Percentiles rank a stretch among this genome's conserved stretches.
Evolutionary conservation across 1,140 invertebrate genomes (phyloP).

Genomic region (Helicorthomorpha holstii): DNA sequence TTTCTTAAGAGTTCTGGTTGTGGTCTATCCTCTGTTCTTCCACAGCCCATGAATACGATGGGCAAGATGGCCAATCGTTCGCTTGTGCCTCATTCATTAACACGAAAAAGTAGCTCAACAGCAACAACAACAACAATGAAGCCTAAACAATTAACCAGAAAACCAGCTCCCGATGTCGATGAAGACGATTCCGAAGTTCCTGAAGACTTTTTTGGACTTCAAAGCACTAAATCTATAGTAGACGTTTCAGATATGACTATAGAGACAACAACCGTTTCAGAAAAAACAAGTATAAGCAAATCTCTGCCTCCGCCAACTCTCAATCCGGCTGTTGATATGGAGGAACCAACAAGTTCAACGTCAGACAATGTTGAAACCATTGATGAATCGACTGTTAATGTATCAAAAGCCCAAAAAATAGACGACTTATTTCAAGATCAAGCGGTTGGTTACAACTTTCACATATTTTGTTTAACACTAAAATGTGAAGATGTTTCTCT

Average conservation of each 20-base stretch:
- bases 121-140: not conserved
- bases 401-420: not conserved
- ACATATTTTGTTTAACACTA: not conserved
- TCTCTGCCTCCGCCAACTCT: too few relatives aligned
- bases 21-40: not conserved
- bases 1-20: too few relatives aligned
- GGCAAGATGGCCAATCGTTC: not conserved
- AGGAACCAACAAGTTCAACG: not conserved
- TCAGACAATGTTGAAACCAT: not conserved
- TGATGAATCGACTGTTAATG: not conserved
- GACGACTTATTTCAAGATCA: not conserved
- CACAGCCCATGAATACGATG: not conserved
- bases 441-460: not conserved
- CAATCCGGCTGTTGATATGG: not conserved
- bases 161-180: not conserved
- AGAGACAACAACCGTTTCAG: not conserved
- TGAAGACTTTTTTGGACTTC: constrained; percentile 18
- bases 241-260: not conserved
- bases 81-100: not conserved
- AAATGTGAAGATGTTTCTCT: constrained; percentile 1
- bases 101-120: not conserved
- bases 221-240: not conserved
- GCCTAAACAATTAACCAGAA: not conserved
- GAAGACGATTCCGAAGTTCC: constrained; percentile 30
- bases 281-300: not conserved